Evolutionary conservation across 2,113 vertebrate species (phyloP).

Genomic region (Agapornis roseicollis): DNA sequence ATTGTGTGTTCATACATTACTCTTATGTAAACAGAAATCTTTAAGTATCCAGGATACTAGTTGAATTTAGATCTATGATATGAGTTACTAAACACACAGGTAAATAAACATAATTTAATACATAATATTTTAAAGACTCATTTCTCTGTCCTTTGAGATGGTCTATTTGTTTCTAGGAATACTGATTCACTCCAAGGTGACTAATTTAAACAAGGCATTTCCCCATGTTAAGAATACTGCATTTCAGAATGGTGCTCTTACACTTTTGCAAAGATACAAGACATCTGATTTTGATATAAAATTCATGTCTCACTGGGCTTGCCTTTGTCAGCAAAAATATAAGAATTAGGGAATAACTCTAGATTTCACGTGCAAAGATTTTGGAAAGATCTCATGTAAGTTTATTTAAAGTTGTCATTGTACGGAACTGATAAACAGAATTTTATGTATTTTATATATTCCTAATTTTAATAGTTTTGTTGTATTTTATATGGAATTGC

Average conservation of each 20-base stretch:
- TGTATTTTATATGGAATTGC: neutral
- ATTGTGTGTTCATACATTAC: neutral
- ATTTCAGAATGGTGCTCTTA: neutral
- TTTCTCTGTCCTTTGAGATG: neutral
- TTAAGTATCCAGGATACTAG: neutral
- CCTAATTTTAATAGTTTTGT: neutral
- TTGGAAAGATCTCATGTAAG: neutral
- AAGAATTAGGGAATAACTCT: neutral
- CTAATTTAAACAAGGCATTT: neutral
- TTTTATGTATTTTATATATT: neutral
- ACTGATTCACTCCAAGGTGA: neutral
- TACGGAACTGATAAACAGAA: neutral
- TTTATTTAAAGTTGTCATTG: neutral
- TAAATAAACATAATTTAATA: neutral
- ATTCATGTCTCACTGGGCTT: neutral
- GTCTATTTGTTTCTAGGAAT: neutral
- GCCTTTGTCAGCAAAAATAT: neutral
- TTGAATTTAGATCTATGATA: neutral
- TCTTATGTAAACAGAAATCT: neutral
- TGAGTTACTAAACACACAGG: neutral
- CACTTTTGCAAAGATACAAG: neutral
- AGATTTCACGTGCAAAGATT: neutral
- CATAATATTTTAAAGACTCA: neutral
- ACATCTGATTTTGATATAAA: neutral
- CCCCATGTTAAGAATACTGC: neutral